These are phyloP conservation scores for Genyomyrus donnyi DNA, from an alignment of 2,113 vertebrate species.

Conservation along the genomic window DNA sequence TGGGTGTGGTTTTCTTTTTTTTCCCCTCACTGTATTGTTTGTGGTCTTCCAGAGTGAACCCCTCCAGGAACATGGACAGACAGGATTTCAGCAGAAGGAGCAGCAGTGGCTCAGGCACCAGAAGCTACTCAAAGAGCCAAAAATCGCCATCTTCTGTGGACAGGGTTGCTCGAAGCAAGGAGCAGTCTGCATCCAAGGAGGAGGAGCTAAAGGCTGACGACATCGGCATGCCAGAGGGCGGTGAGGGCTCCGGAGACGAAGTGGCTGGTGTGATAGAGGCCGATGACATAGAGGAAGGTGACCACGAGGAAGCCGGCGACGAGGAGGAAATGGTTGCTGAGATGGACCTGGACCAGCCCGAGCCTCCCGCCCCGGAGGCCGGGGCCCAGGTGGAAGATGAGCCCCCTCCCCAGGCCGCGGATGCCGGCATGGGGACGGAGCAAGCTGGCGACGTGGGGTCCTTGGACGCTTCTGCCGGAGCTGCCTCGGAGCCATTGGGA, in stretches of 20 bases:
- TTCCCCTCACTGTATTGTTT: background rate
- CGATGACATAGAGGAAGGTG: slow-evolving; percentile 17
- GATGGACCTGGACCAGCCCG: background rate
- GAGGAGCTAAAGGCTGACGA: slow-evolving; percentile 19
- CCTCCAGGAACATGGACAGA: slow-evolving; percentile 33
- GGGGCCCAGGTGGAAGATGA: background rate
- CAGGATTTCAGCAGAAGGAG: background rate
- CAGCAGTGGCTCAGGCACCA: slow-evolving; percentile 32
- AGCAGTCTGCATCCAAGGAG: slow-evolving; percentile 31
- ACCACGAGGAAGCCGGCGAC: background rate
- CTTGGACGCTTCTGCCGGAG: background rate
- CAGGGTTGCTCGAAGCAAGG: slow-evolving; percentile 33
- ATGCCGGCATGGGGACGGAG: background rate
- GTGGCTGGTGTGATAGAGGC: slow-evolving; percentile 22
- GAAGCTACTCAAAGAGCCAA: slow-evolving; percentile 31
- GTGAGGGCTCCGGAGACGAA: slow-evolving; percentile 13
- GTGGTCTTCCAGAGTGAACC: slow-evolving; percentile 45
- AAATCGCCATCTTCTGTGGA: slow-evolving; percentile 14
- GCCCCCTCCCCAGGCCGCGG: background rate
- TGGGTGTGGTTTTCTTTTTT: background rate
- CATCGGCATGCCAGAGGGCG: background rate
- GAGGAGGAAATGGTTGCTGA: slow-evolving; percentile 13
- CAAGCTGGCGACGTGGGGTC: background rate
- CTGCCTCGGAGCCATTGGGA: background rate
- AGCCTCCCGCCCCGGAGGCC: background rate